Conservation (phyloP, 2,888 invertebrate genomes). For the Synanthedon vespiformis region DNA sequence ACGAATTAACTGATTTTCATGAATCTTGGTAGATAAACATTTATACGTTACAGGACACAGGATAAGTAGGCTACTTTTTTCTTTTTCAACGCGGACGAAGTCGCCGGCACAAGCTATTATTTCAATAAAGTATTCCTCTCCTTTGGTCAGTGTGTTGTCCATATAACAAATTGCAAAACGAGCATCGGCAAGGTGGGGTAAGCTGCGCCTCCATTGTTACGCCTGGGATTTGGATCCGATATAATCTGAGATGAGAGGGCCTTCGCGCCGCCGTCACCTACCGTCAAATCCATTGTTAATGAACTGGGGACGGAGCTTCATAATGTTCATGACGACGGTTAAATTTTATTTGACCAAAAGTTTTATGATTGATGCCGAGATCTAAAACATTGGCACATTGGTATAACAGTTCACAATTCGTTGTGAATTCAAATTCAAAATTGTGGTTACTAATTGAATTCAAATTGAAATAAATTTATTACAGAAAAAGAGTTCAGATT, state of each 20-base stretch:
- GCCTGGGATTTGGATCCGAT: constrained; percentile 46
- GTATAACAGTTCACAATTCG: no score
- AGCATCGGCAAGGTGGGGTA: constrained; percentile 36
- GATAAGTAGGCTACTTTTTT: no score
- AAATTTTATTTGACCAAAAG: constrained; percentile 7
- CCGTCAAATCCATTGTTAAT: constrained; percentile 50
- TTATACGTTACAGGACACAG: no score
- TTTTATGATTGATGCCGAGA: neutral
- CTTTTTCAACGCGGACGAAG: no score
- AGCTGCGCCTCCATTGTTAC: constrained; percentile 38
- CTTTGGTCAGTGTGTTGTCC: constrained; percentile 12
- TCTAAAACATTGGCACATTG: neutral
- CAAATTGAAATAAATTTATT: no score
- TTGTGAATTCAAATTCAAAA: no score
- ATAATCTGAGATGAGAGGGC: constrained; percentile 51
- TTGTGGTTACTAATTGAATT: no score
- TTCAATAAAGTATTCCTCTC: neutral
- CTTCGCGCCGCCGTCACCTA: constrained; percentile 26
- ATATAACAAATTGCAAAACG: constrained; percentile 34
- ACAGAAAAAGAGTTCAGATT: no score
- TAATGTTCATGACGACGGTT: constrained; percentile 14
- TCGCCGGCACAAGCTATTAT: no score
- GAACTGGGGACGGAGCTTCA: constrained; percentile 27
- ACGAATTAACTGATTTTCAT: no score
- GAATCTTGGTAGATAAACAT: no score